phyloP scores from a whole-genome alignment of 2,113 vertebrate species.

The Porphyrio hochstetteri region DNA sequence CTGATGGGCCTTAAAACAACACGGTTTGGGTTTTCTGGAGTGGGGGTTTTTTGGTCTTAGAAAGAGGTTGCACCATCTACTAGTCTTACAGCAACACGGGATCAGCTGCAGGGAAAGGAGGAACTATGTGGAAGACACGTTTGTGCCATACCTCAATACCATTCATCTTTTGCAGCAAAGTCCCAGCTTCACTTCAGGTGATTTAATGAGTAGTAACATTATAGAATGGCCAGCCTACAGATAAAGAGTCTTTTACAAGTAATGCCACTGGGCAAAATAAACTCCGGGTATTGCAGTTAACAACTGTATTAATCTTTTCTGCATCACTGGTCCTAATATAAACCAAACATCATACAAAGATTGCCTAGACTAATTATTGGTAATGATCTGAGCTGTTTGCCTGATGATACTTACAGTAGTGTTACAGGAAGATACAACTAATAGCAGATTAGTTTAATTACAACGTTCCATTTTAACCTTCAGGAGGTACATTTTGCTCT shows the following conservation, averaged over 20 bases:
- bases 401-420: not conserved
- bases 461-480: not conserved
- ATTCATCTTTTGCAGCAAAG: not conserved
- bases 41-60: too few relatives aligned
- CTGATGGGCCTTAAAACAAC: not conserved
- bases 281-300: constrained; percentile 9
- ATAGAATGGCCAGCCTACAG: not conserved
- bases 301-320: constrained; percentile 53
- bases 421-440: not conserved
- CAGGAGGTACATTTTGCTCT: not conserved
- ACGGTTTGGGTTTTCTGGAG: too few relatives aligned
- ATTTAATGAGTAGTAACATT: not conserved
- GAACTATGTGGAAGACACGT: not conserved
- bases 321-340: constrained; percentile 35
- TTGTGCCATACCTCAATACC: not conserved
- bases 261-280: not conserved
- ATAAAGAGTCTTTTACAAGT: not conserved
- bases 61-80: not conserved
- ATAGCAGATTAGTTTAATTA: not conserved
- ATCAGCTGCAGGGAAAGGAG: not conserved
- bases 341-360: not conserved
- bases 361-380: constrained; percentile 22
- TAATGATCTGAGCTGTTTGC: constrained; percentile 1
- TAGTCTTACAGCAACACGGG: not conserved
- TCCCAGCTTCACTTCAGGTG: not conserved